A percentile compares a stretch with the other conserved stretches of the same genome.
Conservation (phyloP, 2,888 invertebrate species). For the Ophion ellenae region DNA sequence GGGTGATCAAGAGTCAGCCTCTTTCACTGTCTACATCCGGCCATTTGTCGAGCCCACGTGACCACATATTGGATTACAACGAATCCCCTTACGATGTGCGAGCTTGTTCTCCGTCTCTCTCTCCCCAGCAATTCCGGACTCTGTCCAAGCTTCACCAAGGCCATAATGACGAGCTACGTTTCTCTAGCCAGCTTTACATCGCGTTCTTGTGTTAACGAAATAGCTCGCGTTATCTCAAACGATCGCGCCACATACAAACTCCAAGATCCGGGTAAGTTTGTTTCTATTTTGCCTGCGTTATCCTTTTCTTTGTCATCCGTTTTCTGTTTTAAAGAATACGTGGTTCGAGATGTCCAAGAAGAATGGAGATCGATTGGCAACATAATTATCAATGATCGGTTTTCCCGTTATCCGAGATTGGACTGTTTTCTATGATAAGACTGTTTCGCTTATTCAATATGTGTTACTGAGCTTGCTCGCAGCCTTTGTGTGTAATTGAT, state of each 20-base stretch:
- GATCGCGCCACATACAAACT: not conserved
- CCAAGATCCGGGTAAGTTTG: constrained; percentile 9
- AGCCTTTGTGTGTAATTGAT: constrained; percentile 27
- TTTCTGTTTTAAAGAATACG: not conserved
- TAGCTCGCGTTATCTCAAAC: not conserved
- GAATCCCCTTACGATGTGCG: constrained; percentile 79
- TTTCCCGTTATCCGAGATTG: no score
- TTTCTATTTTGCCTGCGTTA: not conserved
- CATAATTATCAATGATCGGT: no score
- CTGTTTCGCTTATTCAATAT: not conserved
- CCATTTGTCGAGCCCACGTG: constrained; percentile 71
- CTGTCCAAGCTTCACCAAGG: constrained; percentile 53
- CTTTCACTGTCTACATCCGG: constrained; percentile 37
- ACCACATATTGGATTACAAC: constrained; percentile 79
- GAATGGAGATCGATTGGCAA: no score
- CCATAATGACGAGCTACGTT: constrained; percentile 46
- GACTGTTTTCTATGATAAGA: not conserved
- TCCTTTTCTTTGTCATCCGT: not conserved
- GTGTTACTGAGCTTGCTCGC: not conserved
- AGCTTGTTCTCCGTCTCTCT: constrained; percentile 68
- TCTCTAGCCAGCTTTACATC: constrained; percentile 9
- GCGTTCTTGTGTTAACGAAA: not conserved
- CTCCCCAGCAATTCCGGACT: constrained; percentile 35
- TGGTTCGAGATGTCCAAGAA: no score
- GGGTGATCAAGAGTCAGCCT: constrained; percentile 36